phyloP scores from a whole-genome alignment of 2,888 invertebrate genomes.

The Mimumesa dahlbomi region DNA sequence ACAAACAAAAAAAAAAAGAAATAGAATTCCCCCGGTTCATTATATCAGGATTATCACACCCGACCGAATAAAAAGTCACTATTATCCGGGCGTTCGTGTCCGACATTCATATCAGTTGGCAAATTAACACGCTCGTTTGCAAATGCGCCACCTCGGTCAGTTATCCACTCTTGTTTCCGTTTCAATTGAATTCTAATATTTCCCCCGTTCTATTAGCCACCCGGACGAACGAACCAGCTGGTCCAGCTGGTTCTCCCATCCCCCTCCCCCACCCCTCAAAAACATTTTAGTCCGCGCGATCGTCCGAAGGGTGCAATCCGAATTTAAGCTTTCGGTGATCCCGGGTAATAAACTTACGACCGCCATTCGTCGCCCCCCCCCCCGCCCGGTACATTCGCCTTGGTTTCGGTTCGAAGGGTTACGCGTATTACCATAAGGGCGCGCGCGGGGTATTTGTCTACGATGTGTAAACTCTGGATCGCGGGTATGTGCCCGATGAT shows the following conservation, averaged over 20 bases:
- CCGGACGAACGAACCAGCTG: neutral
- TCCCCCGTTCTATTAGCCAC: neutral
- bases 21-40: too few relatives aligned
- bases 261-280: too few relatives aligned
- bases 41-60: too few relatives aligned
- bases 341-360: conserved; percentile 67
- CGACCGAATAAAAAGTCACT: too few relatives aligned
- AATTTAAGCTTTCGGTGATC: conserved; percentile 66
- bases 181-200: neutral
- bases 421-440: conserved; percentile 62
- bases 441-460: conserved; percentile 67
- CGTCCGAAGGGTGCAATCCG: conserved; percentile 58
- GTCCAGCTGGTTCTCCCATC: neutral
- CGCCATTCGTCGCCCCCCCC: conserved; percentile 64
- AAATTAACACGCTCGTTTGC: neutral
- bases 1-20: too few relatives aligned
- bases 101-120: too few relatives aligned
- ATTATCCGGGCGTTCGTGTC: too few relatives aligned
- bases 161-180: neutral
- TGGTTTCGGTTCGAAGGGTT: conserved; percentile 50
- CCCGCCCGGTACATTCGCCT: conserved; percentile 31
- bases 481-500: conserved; percentile 71
- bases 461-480: conserved; percentile 72
- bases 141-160: neutral
- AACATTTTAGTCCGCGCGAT: conserved; percentile 38